These are phyloP conservation scores for Hystrix cristata DNA, from an alignment of 2,113 vertebrate genomes.

Conservation along the genomic window DNA sequence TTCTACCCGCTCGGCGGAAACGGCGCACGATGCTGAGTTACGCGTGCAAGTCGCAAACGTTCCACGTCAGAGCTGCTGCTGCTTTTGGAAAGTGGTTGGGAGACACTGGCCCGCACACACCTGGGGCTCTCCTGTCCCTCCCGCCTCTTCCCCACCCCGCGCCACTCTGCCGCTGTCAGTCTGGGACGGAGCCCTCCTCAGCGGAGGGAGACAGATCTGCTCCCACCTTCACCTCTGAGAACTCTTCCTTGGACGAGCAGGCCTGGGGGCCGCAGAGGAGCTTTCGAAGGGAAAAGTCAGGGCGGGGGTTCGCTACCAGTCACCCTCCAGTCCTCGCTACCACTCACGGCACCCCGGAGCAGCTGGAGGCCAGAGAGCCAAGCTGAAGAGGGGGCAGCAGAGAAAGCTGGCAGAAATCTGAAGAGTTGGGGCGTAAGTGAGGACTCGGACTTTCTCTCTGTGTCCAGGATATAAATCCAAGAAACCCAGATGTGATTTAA, in stretches of 20 bases:
- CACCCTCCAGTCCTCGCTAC: no score
- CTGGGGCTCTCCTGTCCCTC: not conserved
- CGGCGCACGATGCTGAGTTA: not conserved
- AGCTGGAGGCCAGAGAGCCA: not conserved
- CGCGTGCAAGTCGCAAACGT: not conserved
- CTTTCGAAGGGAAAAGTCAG: not conserved
- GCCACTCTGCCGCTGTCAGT: not conserved
- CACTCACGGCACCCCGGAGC: accelerated
- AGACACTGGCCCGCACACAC: not conserved
- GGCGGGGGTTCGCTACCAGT: accelerated
- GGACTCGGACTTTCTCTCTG: not conserved
- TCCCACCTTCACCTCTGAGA: not conserved
- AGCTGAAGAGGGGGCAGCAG: not conserved
- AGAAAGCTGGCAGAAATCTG: not conserved
- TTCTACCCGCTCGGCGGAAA: not conserved
- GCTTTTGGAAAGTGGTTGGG: not conserved
- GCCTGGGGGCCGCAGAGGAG: not conserved
- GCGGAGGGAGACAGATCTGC: not conserved
- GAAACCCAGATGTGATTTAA: not conserved
- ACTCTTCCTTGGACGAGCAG: not conserved
- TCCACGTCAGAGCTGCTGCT: not conserved
- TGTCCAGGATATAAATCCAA: not conserved
- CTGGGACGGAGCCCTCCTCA: not conserved
- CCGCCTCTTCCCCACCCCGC: no score
- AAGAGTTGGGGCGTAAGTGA: not conserved